Base-by-base conservation (phyloP, 2,888 invertebrate species). In the Mythimna ferrago region DNA sequence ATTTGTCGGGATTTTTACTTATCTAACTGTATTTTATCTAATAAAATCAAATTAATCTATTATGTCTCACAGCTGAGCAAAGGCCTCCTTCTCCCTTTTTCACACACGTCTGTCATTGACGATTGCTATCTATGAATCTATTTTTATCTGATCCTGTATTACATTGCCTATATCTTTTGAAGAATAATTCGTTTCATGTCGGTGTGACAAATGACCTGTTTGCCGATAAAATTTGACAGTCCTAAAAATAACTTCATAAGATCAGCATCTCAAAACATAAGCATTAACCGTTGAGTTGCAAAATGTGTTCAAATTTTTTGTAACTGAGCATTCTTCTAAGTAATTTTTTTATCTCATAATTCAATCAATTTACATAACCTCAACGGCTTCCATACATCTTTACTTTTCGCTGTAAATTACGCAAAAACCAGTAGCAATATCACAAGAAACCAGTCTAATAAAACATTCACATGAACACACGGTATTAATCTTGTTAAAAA, bases 341-440 rank as follows among this genome's bases (percentile, higher is more conserved):
- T 86, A 86, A 38, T 11, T 65, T 73, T 65, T 81, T 86, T 86
- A 86, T 86, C 86, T 82, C 44, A 72, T 69, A 74, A 35, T 78
- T 68, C 67, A 78, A 86, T 86, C 82, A 80, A 85, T 85, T 85
- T 78, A 76, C 80, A 76, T 76, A 78, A 85, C 74, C 60, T 32
- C 68, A 82, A 82, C 51, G 19, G 61, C 73, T 64, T 64, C 66
- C 73, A 80, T 68, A 60, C 73, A 70, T 82, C 62, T 82, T 82
- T 80, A 82, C 62, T 51, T 76, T 82, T 82, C 66, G 71, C 57
- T 77, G 77, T 68, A 82, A 82, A 80, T 82, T 82, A 82, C 73
- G 61, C 72, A 79, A 78, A 83, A 86, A 84, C 84, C 78, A 83
- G 84, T 81, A 74, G 83, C 80, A 66, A 80, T 71, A 79, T 73